Evolutionary conservation across 2,888 invertebrate species (phyloP).

Genomic region (Drosophila leonis): DNA sequence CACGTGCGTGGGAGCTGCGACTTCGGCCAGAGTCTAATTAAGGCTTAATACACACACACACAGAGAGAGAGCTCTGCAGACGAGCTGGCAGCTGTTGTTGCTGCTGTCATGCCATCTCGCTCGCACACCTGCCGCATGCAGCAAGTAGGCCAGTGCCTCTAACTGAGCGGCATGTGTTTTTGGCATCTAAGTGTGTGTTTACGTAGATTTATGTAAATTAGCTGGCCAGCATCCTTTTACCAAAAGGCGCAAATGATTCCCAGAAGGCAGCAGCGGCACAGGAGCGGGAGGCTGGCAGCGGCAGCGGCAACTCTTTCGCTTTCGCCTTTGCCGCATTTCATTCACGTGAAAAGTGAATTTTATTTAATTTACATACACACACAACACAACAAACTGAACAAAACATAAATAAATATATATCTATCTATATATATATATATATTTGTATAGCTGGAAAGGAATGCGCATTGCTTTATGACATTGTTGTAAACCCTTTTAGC

Average conservation of each 20-base stretch:
- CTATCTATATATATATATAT: background rate
- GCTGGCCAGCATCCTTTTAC: constrained; percentile 46
- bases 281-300: background rate
- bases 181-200: constrained; percentile 48
- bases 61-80: background rate
- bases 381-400: constrained; percentile 19
- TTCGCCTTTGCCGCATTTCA: constrained; percentile 54
- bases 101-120: background rate
- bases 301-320: constrained; percentile 46
- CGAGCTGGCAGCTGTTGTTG: constrained; percentile 38
- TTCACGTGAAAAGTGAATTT: constrained; percentile 69
- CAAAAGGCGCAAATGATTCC: constrained; percentile 74
- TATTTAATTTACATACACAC: constrained; percentile 60
- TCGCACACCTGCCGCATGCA: background rate
- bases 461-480: constrained; percentile 72
- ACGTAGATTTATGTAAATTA: constrained; percentile 76
- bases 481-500: constrained; percentile 77
- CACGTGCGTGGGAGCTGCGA: constrained; percentile 72
- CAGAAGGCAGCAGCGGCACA: constrained; percentile 60
- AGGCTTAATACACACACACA: constrained; percentile 32
- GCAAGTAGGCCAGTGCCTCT: background rate
- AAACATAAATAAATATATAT: constrained; percentile 14
- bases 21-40: constrained; percentile 56
- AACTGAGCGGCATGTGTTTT: background rate
- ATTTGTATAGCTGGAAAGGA: constrained; percentile 45